Base-by-base conservation (phyloP, 2,797 vertebrate species). In the Nyctalus aviator region DNA sequence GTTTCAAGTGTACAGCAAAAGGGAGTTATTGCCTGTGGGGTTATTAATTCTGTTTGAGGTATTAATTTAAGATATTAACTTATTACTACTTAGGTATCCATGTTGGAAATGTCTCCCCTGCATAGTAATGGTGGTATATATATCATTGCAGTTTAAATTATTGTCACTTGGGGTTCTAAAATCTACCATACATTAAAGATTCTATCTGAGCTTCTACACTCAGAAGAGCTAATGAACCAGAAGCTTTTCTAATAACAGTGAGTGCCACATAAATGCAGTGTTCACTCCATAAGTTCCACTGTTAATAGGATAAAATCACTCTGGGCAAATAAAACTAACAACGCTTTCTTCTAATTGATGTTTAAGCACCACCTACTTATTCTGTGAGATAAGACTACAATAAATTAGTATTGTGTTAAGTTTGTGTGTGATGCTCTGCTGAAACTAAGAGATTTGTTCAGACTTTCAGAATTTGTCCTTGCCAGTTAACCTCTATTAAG, bases 401-500 rank as follows among this genome's bases (percentile, higher is more conserved):
- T 87, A 93, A 94, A 90, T 90, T 64, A 66, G 23, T 76, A 32
- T 66, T 83, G 6, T 88, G 84, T 90, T 81, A 53, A 92, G 57
- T n/a, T 92, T 12, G 5, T 35, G 23, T 87, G 64, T 2, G 30
- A 44, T 92, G 35, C 12, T 59, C 12, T 91, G 46, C 82, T 30
- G 64, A 94, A 69, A 90, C 41, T 55, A 62, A 93, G 50, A 82
- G 27, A 90, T 84, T 93, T 85, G 23, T 57, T 94, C 44, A 78
- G 57, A 83, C 68, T 82, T 83, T 76, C 44, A 86, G 55, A 90
- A 27, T 46, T 90, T 89, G 76, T 79, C 27, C 55, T 90, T 95
- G n/a, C 25, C 57, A 90, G 72, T 88, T 96, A 92, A 95, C 11
- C 30, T 92, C 35, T 92, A 62, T 88, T 87, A 85, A 71, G 37